phyloP scores from a whole-genome alignment of 2,113 vertebrate genomes.

The Tretioscincus oriximinensis region DNA sequence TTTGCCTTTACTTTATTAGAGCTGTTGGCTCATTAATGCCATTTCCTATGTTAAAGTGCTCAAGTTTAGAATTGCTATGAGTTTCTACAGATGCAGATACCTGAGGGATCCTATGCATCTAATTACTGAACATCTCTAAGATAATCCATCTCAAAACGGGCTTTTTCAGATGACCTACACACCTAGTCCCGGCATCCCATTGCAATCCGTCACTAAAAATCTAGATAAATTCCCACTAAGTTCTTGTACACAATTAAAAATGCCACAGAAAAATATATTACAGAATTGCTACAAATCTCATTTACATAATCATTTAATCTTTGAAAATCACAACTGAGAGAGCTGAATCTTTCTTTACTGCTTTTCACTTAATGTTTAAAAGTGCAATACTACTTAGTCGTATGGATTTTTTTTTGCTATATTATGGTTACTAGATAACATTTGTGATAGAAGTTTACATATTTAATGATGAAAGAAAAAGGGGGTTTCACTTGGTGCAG shows the following conservation, averaged over 20 bases:
- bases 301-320: neutral
- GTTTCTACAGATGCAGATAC: neutral
- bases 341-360: neutral
- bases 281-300: neutral
- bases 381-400: neutral
- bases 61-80: neutral
- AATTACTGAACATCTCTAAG: neutral
- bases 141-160: neutral
- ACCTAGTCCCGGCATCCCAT: constrained; percentile 2
- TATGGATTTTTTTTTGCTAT: neutral
- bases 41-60: neutral
- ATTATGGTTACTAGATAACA: too few relatives aligned
- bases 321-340: neutral
- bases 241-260: constrained; percentile 17
- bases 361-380: neutral
- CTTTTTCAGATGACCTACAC: neutral
- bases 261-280: neutral
- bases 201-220: neutral
- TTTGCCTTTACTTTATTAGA: neutral
- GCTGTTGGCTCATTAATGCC: neutral
- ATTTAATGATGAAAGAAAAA: too few relatives aligned
- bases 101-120: neutral
- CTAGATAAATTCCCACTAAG: neutral
- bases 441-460: too few relatives aligned
- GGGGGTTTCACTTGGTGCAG: too few relatives aligned